A percentile compares a stretch with the other conserved stretches of the same genome.
These are phyloP conservation scores for Acipenser ruthenus DNA, from an alignment of 2,797 vertebrate genomes.

Conservation along the genomic window DNA sequence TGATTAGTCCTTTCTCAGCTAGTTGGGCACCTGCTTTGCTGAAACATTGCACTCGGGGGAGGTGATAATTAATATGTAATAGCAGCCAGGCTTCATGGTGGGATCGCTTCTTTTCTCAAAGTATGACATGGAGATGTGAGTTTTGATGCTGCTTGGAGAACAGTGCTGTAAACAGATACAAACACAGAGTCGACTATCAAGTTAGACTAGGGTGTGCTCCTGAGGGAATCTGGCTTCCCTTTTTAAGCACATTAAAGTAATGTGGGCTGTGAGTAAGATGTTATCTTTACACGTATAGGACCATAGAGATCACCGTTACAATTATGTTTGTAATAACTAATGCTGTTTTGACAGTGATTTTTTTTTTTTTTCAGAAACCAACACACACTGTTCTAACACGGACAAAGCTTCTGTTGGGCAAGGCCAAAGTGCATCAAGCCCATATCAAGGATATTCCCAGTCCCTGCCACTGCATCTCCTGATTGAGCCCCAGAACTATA, in stretches of 20 bases:
- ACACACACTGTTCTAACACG: slow-evolving; percentile 34
- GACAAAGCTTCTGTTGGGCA: slow-evolving; percentile 40
- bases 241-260: too few relatives aligned
- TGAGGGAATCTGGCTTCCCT: too few relatives aligned
- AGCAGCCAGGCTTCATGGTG: not conserved
- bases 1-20: not conserved
- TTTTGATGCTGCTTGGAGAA: too few relatives aligned
- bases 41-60: slow-evolving; percentile 4
- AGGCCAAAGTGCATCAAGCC: slow-evolving; percentile 29
- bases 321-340: slow-evolving; percentile 2
- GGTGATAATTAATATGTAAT: not conserved
- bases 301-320: not conserved
- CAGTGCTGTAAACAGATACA: too few relatives aligned
- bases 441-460: slow-evolving; percentile 29
- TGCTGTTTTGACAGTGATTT: slow-evolving; percentile 20
- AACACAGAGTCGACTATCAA: too few relatives aligned
- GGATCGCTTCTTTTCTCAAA: too few relatives aligned
- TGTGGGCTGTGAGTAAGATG: not conserved
- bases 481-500: slow-evolving; percentile 40
- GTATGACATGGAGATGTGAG: too few relatives aligned
- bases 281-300: not conserved
- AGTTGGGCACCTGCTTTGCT: slow-evolving; percentile 7
- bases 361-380: slow-evolving; percentile 50
- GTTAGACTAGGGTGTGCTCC: too few relatives aligned
- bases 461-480: slow-evolving; percentile 29